A percentile compares a stretch with the other conserved stretches of the same genome.
phyloP scores from a whole-genome alignment of 92 coral and sea anemone genomes.

The Montipora capitata region DNA sequence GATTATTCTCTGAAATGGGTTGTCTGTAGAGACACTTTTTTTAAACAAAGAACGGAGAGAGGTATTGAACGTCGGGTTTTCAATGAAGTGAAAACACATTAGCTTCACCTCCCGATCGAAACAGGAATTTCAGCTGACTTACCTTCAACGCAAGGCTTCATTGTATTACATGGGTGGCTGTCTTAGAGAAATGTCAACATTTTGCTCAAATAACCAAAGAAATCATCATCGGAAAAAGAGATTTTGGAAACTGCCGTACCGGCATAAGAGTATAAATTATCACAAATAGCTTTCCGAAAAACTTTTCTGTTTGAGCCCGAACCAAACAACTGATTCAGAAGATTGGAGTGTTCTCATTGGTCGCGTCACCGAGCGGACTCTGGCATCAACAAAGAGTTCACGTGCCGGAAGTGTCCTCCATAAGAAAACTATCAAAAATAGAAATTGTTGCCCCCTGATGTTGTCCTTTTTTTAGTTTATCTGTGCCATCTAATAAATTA shows the following conservation, averaged over 20 bases:
- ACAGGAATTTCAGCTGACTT: slow-evolving; percentile 35
- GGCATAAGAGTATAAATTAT: slow-evolving; percentile 30
- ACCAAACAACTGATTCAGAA: slow-evolving; percentile 72
- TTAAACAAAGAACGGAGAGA: slow-evolving; percentile 1
- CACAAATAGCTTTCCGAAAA: background rate
- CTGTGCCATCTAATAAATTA: too few species aligned
- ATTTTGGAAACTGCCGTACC: background rate
- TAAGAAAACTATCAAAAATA: slow-evolving; percentile 19
- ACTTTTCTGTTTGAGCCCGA: slow-evolving; percentile 74
- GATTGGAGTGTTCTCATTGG: slow-evolving; percentile 74
- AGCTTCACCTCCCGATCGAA: slow-evolving; percentile 10
- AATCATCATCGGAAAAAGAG: background rate
- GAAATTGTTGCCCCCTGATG: slow-evolving; percentile 1
- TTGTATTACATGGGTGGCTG: slow-evolving; percentile 21
- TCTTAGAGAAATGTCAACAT: slow-evolving; percentile 8
- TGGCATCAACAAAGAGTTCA: slow-evolving; percentile 75
- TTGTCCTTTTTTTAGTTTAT: too few species aligned
- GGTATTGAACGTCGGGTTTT: background rate
- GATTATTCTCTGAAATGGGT: background rate
- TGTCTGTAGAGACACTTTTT: background rate
- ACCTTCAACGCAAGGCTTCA: slow-evolving; percentile 86
- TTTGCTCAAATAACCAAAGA: background rate
- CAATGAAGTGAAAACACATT: slow-evolving; percentile 26
- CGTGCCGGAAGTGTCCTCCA: slow-evolving; percentile 79
- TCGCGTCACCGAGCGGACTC: slow-evolving; percentile 47